Evolutionary conservation across 2,797 vertebrate species (phyloP).

Genomic region (Pempheris klunzingeri): DNA sequence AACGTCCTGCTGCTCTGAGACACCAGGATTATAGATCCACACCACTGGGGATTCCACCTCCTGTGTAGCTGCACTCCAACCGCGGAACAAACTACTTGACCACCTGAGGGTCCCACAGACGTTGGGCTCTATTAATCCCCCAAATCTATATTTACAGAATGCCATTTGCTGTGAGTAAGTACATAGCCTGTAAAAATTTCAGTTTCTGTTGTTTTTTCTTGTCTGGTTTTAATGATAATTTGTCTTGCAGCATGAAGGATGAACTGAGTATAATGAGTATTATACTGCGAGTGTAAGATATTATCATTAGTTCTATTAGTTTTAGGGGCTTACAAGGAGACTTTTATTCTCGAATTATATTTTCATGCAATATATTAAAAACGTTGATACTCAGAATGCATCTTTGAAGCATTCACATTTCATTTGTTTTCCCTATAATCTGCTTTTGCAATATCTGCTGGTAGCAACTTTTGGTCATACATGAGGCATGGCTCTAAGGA

Average conservation of each 20-base stretch:
- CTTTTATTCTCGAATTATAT: too few species aligned
- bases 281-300: background rate
- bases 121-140: slow-evolving; percentile 11
- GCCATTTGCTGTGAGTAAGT: slow-evolving; percentile 2
- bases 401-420: background rate
- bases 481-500: fast-evolving
- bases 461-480: background rate
- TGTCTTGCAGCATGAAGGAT: background rate
- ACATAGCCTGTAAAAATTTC: background rate
- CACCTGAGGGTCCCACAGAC: slow-evolving; percentile 33
- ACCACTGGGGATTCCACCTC: slow-evolving; percentile 2
- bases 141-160: slow-evolving; percentile 17
- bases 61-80: slow-evolving; percentile 32
- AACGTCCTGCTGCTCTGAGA: slow-evolving; percentile 24
- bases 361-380: background rate
- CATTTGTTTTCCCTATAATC: background rate
- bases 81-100: slow-evolving; percentile 46
- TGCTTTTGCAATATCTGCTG: background rate
- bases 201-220: background rate
- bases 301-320: background rate
- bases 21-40: slow-evolving; percentile 17
- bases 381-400: background rate
- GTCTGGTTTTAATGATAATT: background rate
- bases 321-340: background rate
- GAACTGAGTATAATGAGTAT: too few species aligned